Conservation (phyloP, 2,888 invertebrate species). For the Branchipolynoe longqiensis region DNA sequence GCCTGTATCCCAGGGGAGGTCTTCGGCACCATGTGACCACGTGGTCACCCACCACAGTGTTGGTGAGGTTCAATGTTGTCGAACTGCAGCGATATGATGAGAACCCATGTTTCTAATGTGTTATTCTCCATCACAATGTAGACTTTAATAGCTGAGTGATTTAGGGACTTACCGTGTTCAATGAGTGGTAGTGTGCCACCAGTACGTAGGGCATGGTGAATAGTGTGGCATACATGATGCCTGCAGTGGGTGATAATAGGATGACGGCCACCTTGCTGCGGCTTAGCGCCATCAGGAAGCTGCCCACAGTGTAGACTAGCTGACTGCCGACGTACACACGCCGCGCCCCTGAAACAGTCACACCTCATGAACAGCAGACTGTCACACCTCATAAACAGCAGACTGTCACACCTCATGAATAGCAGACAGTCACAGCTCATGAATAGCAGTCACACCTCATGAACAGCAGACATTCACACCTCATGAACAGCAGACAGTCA, state of each 20-base stretch:
- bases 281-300: constrained; percentile 91
- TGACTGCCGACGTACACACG: constrained; percentile 94
- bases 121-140: background rate
- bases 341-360: constrained; percentile 86
- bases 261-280: constrained; percentile 81
- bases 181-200: constrained; percentile 96
- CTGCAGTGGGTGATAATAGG: constrained; percentile 90
- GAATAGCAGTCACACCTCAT: too few species aligned
- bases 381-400: too few species aligned
- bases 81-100: too few species aligned
- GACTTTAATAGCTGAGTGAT: too few species aligned
- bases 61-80: too few species aligned
- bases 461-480: too few species aligned
- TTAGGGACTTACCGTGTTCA: constrained; percentile 87
- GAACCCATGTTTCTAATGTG: background rate
- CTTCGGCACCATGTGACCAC: too few species aligned
- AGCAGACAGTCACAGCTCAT: too few species aligned
- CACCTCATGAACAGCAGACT: background rate
- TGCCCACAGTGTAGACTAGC: constrained; percentile 92
- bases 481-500: too few species aligned
- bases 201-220: constrained; percentile 98
- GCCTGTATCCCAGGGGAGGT: too few species aligned
- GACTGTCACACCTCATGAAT: too few species aligned
- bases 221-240: constrained; percentile 97
- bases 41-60: too few species aligned